Conservation (phyloP, 2,797 vertebrate species). For the Lycodopsis pacificus region DNA sequence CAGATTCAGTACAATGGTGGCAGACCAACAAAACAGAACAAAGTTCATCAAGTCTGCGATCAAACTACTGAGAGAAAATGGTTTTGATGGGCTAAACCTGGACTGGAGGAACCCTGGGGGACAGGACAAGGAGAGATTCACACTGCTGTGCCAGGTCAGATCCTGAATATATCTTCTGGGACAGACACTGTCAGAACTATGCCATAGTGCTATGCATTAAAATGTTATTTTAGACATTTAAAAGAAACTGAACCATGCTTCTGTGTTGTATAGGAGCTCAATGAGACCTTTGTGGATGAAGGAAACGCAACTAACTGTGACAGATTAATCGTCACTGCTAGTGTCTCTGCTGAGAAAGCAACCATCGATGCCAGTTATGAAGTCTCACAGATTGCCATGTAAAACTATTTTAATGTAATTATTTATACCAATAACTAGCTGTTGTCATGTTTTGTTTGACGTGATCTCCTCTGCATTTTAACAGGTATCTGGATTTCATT, state of each 20-base stretch:
- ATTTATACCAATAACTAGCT: not conserved
- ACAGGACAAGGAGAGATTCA: conserved; percentile 80
- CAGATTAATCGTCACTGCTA: conserved; percentile 76
- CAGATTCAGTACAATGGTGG: conserved; percentile 7
- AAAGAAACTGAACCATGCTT: not conserved
- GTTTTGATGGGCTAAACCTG: conserved; percentile 85
- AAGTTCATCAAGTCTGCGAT: not conserved
- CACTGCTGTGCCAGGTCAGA: conserved; percentile 79
- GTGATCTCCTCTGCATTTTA: conserved; percentile 4
- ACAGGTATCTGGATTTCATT: conserved; percentile 82
- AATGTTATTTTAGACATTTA: no score
- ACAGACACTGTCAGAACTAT: not conserved
- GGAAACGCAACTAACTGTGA: not conserved
- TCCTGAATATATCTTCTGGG: not conserved
- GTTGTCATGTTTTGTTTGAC: not conserved
- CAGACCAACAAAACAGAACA: not conserved
- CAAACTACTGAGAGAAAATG: not conserved
- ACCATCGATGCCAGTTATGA: conserved; percentile 77
- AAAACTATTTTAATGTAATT: not conserved
- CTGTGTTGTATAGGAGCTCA: conserved; percentile 71
- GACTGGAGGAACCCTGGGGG: conserved; percentile 84
- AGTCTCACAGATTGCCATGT: conserved; percentile 72
- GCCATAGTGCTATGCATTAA: no score
- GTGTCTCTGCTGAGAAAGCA: conserved; percentile 66
- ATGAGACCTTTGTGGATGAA: conserved; percentile 65